A percentile compares a stretch with the other conserved stretches of the same genome.
These are phyloP conservation scores for Torymus texanus DNA, from an alignment of 2,888 invertebrate species.

Conservation along the genomic window DNA sequence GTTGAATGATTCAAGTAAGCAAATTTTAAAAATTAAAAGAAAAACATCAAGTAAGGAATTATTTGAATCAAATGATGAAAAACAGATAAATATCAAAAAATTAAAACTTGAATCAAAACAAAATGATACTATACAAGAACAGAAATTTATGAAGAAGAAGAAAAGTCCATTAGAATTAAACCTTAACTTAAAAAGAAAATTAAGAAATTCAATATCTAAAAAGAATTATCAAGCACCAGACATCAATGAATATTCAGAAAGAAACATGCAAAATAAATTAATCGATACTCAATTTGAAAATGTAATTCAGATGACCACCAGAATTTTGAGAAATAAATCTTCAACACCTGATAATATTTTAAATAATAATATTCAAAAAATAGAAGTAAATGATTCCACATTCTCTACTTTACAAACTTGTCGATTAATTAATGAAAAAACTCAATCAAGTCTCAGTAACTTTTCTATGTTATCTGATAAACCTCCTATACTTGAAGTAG, in stretches of 20 bases:
- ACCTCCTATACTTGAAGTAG: background rate
- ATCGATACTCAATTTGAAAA: too few relatives aligned
- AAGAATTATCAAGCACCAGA: background rate
- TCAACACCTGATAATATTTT: background rate
- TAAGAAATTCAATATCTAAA: background rate
- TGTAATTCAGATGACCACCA: background rate
- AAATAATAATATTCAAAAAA: background rate
- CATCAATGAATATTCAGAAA: background rate
- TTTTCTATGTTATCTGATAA: slow-evolving; percentile 6
- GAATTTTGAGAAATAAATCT: slow-evolving; percentile 18
- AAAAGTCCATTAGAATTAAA: background rate
- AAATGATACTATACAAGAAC: background rate
- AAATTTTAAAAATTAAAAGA: slow-evolving; percentile 4
- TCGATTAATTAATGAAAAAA: slow-evolving; percentile 8
- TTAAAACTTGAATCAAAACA: background rate
- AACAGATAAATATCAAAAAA: slow-evolving; percentile 11
- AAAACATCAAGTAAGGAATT: background rate
- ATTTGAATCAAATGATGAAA: background rate
- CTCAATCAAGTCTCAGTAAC: background rate
- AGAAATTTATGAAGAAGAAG: background rate
- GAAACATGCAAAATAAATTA: background rate
- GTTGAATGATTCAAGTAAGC: background rate
- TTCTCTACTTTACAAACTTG: background rate
- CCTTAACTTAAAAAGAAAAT: background rate
- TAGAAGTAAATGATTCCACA: slow-evolving; percentile 10